Evolutionary conservation across 1,140 invertebrate species (phyloP), one percentile per base, ranked within the genome.

Genomic region (Lineus longissimus): DNA sequence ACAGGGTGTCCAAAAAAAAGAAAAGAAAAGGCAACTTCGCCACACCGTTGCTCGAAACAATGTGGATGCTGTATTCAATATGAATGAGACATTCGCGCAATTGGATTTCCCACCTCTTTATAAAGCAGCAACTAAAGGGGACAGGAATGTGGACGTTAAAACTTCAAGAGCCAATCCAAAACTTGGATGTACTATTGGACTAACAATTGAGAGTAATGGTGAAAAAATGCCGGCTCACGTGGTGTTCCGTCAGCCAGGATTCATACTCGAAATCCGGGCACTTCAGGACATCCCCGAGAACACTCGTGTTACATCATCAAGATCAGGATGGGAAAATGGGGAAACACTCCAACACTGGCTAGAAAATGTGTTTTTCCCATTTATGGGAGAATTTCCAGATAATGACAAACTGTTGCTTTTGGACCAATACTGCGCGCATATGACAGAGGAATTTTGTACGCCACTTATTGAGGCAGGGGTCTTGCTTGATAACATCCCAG

Each of bases 61-160:
- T 36, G 33, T 51, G 47, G n/a, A 51, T n/a, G n/a, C 47, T 23
- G 47, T 51, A 4, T 23, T 51, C n/a, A 51, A 51, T 51, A 51
- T 51, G 47, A 27, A 51, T 51, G 47, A 51, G 47, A 51, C 47
- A 51, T 51, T 51, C 25, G 47, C 25, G n/a, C 47, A 23, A 27
- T 51, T 51, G 25, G 47, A 51, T 27, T 51, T 51, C 47, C 47
- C 19, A 13, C 47, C 47, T 23, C 4, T 27, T 7, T 51, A 51
- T 51, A 51, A 6, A 27, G n/a, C 19, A 23, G 25, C n/a, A 19
- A 51, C n/a, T 19, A 51, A n/a, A 27, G 47, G 47, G 25, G 25
- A 19, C 47, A 27, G 47, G n/a, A 27, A 23, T 51, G n/a, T 51
- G 4, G n/a, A 51, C 47, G 25, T 51, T 4, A 51, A 27, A 27